phyloP scores from a whole-genome alignment of 2,113 vertebrate species.

The Apodemus sylvaticus region DNA sequence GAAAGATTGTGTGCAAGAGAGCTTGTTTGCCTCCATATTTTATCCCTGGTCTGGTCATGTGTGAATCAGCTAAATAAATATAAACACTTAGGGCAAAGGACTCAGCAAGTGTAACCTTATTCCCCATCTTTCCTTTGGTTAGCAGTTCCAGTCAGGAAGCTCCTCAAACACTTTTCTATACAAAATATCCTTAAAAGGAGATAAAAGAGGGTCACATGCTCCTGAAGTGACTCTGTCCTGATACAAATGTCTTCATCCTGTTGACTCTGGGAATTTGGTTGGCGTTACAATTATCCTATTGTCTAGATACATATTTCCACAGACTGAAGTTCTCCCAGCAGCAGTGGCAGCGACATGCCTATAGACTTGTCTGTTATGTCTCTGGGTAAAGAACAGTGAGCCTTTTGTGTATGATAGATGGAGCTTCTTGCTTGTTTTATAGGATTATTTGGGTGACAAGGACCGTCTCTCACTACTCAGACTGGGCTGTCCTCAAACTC shows the following conservation, averaged over 20 bases:
- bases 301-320: constrained; percentile 48
- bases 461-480: neutral
- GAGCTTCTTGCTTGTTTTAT: neutral
- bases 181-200: constrained; percentile 30
- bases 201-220: neutral
- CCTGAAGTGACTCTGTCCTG: neutral
- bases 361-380: constrained; percentile 7
- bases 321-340: neutral
- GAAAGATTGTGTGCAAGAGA: neutral
- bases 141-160: neutral
- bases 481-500: neutral
- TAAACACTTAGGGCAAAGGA: neutral
- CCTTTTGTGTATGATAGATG: neutral
- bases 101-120: neutral
- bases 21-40: neutral
- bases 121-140: neutral
- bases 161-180: neutral
- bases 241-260: neutral
- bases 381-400: constrained; percentile 22
- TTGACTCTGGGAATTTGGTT: constrained; percentile 48
- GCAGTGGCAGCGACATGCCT: neutral
- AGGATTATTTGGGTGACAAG: neutral
- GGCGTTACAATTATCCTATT: constrained; percentile 40
- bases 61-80: constrained; percentile 5
- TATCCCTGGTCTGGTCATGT: constrained; percentile 4